phyloP scores from a whole-genome alignment of 2,888 invertebrate genomes.

The Sphecodes monilicornis region DNA sequence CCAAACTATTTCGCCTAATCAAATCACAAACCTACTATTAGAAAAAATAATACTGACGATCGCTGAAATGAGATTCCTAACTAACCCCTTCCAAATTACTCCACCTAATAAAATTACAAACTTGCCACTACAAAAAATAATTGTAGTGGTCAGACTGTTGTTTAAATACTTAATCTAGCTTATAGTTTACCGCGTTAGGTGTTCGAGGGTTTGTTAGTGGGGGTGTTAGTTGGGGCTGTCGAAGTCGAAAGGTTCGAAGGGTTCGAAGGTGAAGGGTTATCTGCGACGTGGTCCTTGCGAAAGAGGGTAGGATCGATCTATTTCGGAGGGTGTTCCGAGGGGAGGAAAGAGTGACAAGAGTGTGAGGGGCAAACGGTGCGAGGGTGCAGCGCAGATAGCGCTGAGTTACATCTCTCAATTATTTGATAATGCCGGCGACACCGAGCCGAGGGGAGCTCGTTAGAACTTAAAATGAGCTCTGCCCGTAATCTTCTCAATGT shows the following conservation, averaged over 20 bases:
- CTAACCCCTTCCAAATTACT: no score
- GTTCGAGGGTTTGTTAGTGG: neutral
- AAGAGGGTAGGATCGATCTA: constrained; percentile 41
- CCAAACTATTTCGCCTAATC: no score
- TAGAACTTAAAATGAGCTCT: constrained; percentile 84
- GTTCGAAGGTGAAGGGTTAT: constrained; percentile 10
- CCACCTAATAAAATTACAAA: neutral
- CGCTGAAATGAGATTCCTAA: no score
- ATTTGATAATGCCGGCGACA: constrained; percentile 84
- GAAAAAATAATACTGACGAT: no score
- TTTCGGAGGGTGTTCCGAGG: constrained; percentile 19
- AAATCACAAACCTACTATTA: no score
- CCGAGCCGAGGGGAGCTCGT: constrained; percentile 83
- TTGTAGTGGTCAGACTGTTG: neutral
- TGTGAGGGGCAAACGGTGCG: constrained; percentile 47
- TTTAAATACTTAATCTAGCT: neutral
- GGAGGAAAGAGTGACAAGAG: constrained; percentile 62
- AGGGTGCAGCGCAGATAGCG: constrained; percentile 80
- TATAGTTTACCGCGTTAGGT: neutral
- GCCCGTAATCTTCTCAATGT: constrained; percentile 84
- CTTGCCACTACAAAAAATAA: neutral
- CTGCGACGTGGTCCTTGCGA: neutral
- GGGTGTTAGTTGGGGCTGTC: neutral
- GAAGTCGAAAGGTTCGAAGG: neutral
- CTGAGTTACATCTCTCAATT: constrained; percentile 84